Conservation (phyloP, 1,140 invertebrate species). For the Listronotus bonariensis region DNA sequence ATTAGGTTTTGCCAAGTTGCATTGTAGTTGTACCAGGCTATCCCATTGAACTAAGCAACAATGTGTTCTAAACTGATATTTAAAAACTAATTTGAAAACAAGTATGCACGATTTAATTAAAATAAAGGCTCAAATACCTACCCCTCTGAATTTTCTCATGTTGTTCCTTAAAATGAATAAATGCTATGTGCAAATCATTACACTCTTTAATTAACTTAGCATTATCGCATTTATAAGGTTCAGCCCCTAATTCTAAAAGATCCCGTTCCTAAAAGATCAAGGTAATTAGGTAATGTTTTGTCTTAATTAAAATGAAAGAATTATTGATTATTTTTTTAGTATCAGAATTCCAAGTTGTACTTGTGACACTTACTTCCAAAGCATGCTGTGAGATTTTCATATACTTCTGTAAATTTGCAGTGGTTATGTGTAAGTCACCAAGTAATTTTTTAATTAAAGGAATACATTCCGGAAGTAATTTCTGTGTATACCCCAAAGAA, state of each 20-base stretch:
- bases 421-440: slow-evolving; percentile 77
- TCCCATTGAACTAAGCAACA: not conserved
- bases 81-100: slow-evolving; percentile 7
- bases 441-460: slow-evolving; percentile 76
- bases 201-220: slow-evolving; percentile 70
- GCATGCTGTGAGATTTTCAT: slow-evolving; percentile 73
- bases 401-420: slow-evolving; percentile 76
- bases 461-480: slow-evolving; percentile 71
- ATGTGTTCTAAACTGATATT: not conserved
- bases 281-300: not conserved
- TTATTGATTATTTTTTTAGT: slow-evolving; percentile 12
- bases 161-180: slow-evolving; percentile 69
- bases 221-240: slow-evolving; percentile 75
- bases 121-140: slow-evolving; percentile 34
- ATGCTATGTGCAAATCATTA: slow-evolving; percentile 71
- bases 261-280: slow-evolving; percentile 60
- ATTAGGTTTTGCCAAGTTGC: no score
- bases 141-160: slow-evolving; percentile 62
- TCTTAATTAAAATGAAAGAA: not conserved
- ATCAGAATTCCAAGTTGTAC: slow-evolving; percentile 2
- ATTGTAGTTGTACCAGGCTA: no score
- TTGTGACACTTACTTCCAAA: slow-evolving; percentile 57
- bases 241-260: slow-evolving; percentile 62
- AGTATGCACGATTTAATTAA: slow-evolving; percentile 4
- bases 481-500: slow-evolving; percentile 74